These are phyloP conservation scores for Hipparchia semele DNA, from an alignment of 2,888 invertebrate species.

Conservation along the genomic window DNA sequence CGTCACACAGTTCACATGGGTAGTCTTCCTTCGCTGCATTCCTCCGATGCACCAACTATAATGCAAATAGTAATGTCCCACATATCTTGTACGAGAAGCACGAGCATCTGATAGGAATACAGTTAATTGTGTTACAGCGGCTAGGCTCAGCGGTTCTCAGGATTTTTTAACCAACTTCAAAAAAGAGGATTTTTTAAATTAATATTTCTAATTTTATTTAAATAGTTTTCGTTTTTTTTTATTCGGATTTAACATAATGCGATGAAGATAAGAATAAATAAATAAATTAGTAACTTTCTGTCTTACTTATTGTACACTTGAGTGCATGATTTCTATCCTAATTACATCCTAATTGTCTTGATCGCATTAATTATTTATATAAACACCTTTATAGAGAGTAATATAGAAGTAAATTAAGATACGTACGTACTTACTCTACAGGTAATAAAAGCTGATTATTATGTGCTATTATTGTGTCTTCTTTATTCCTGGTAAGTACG, in stretches of 20 bases:
- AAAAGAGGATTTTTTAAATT: not conserved
- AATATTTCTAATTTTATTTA: not conserved
- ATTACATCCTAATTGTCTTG: too few species aligned
- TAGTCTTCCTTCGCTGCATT: constrained; percentile 20
- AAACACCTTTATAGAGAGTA: not conserved
- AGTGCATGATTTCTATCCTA: too few species aligned
- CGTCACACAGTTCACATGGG: constrained; percentile 21
- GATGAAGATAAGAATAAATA: too few species aligned
- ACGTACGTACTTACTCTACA: not conserved
- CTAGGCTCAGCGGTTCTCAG: constrained; percentile 5
- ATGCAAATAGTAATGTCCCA: constrained; percentile 29
- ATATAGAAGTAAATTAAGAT: not conserved
- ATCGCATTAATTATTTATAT: not conserved
- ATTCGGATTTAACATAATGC: too few species aligned
- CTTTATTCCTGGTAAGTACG: not conserved
- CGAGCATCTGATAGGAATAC: constrained; percentile 33
- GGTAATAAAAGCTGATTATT: not conserved
- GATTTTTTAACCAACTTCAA: not conserved
- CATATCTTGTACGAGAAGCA: constrained; percentile 28
- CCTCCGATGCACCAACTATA: constrained; percentile 25
- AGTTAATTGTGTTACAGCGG: constrained; percentile 20
- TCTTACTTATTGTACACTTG: too few species aligned
- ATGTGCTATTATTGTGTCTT: too few species aligned
- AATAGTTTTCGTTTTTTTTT: too few species aligned
- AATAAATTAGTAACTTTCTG: too few species aligned